Evolutionary conservation across 2,888 invertebrate genomes (phyloP), one percentile per base, ranked within the genome.

Genomic region (Macropis europaea): DNA sequence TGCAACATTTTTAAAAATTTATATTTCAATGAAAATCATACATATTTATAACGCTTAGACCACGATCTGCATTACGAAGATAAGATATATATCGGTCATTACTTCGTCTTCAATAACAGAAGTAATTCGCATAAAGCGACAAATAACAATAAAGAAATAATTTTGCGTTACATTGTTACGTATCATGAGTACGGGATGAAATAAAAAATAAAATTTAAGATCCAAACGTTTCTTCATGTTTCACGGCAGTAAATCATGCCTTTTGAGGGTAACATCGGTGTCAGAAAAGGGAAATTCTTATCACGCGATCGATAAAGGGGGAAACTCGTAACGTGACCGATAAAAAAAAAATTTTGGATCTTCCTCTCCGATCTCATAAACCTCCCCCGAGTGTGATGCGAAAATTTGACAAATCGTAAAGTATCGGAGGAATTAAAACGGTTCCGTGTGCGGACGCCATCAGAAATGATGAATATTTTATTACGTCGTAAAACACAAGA

Each of bases 381-480:
- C 3, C 1, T 1, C 7, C 17, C 34, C 5, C 1, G 3, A 7
- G 26, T 5, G 48, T 22, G 7, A 17, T 11, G n/a, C 22, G 28
- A 62, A 53, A 45, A 62, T 62, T 47, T 11, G 30, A 13, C 11
- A 11, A 36, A 30, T 38, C 56, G 17, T 56, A 48, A 63, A 60
- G 13, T 2, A 9, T 2, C 1, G 13, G 26, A n/a, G 19, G 36
- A 43, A 30, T 36, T 68, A 43, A 56, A 67, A 45, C 17, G 1
- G 17, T 28, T 30, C 15, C 1, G 6, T 2, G 13, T 2, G 7
- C 15, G 45, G 36, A 36, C 30, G 17, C 28, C 6, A 28, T 34
- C n/a, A 34, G 2, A 28, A 19, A 5, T 17, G 30, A 68, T 26
- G 40, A 69, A 70, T 69, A 54, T 60, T 59, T 54, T 30, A 50